A percentile compares a stretch with the other conserved stretches of the same genome.
These are phyloP conservation scores for Ormyrus nitidulus DNA, from an alignment of 2,888 invertebrate genomes.

Conservation along the genomic window DNA sequence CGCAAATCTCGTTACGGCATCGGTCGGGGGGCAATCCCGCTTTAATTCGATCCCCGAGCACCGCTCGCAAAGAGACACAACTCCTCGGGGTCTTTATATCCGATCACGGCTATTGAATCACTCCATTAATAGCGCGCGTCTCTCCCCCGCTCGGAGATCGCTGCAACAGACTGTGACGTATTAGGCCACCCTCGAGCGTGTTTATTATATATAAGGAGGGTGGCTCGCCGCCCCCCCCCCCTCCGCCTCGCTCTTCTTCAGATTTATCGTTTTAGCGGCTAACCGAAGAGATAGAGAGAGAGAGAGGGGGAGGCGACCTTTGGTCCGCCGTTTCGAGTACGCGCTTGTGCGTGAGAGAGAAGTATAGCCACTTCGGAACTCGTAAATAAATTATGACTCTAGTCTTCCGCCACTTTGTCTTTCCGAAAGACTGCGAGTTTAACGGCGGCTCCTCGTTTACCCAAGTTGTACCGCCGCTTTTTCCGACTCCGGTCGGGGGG, in stretches of 20 bases:
- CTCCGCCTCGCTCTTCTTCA: neutral
- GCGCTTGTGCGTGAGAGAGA: conserved; percentile 6
- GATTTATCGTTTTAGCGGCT: conserved; percentile 74
- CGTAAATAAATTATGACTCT: conserved; percentile 54
- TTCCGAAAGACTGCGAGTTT: conserved; percentile 32
- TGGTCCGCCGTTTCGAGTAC: neutral
- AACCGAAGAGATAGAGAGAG: conserved; percentile 61
- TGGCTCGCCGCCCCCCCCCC: conserved; percentile 51
- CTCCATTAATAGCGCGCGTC: conserved; percentile 71
- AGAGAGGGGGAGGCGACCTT: conserved; percentile 48
- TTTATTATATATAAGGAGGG: conserved; percentile 61
- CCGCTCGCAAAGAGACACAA: conserved; percentile 61
- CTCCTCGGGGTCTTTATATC: conserved; percentile 67
- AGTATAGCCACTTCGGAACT: conserved; percentile 32
- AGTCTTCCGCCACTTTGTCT: conserved; percentile 50
- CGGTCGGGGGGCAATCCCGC: conserved; percentile 36
- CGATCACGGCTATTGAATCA: conserved; percentile 73
- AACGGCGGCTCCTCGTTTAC: conserved; percentile 24
- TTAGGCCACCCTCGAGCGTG: conserved; percentile 71
- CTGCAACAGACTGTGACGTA: conserved; percentile 76
- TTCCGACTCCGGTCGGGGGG: no score
- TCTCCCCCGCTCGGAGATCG: conserved; percentile 66
- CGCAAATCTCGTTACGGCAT: conserved; percentile 42
- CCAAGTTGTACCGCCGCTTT: no score
- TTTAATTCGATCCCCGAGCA: conserved; percentile 49